Evolutionary conservation across 2,797 vertebrate species (phyloP).

Genomic region (Trematomus bernacchii): DNA sequence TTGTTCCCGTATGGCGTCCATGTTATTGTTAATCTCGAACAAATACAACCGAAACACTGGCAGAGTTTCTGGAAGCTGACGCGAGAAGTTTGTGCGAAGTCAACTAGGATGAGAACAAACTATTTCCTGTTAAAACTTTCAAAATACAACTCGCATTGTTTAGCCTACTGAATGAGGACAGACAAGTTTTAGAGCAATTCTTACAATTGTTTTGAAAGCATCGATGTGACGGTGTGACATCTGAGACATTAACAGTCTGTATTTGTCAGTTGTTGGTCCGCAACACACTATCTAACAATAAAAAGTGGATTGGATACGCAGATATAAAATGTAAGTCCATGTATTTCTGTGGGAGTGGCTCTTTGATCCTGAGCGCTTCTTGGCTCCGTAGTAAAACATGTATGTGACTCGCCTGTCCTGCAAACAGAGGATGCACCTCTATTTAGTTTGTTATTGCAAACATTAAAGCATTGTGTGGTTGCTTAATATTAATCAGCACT

Average conservation of each 20-base stretch:
- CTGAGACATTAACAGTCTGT: background rate
- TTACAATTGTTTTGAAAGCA: slow-evolving; percentile 1
- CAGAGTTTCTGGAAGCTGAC: background rate
- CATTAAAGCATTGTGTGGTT: too few species aligned
- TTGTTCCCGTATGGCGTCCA: background rate
- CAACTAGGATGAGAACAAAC: background rate
- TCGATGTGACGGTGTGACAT: background rate
- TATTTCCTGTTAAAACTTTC: slow-evolving; percentile 25
- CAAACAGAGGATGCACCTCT: too few species aligned
- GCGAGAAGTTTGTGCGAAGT: slow-evolving; percentile 12
- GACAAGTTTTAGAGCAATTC: too few species aligned
- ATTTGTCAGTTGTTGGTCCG: background rate
- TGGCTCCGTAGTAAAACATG: background rate
- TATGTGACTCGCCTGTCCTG: too few species aligned
- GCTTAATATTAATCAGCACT: too few species aligned
- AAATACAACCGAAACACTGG: background rate
- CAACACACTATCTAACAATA: background rate
- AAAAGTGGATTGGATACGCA: background rate
- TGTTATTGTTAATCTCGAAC: background rate
- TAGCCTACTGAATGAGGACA: background rate
- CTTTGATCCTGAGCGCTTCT: background rate
- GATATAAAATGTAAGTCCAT: background rate
- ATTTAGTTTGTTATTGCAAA: too few species aligned
- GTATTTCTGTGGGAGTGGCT: background rate
- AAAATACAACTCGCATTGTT: slow-evolving; percentile 7